Percentiles rank a stretch among this genome's conserved stretches.
phyloP scores from a whole-genome alignment of 2,797 vertebrate species.

The Phylloscopus collybita region DNA sequence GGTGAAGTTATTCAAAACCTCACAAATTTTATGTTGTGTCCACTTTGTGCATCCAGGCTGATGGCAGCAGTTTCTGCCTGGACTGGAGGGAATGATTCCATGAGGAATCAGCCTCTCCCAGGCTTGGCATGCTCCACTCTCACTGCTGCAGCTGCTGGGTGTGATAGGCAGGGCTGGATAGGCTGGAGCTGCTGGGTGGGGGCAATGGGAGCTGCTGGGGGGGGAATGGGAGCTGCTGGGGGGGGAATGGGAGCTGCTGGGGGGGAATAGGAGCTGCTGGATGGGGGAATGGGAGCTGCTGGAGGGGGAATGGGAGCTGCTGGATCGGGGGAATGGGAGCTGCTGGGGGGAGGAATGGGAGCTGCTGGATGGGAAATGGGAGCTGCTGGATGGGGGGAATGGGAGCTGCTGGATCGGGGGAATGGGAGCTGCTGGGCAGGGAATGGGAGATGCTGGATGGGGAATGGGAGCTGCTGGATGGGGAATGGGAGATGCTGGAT shows the following conservation, averaged over 20 bases:
- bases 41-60: neutral
- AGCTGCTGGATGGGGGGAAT: neutral
- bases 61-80: neutral
- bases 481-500: neutral
- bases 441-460: neutral
- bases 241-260: neutral
- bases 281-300: neutral
- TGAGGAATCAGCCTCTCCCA: neutral
- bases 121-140: accelerated
- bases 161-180: neutral
- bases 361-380: neutral
- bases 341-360: neutral
- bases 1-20: neutral
- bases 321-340: too few species aligned
- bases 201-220: neutral
- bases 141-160: neutral
- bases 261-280: neutral
- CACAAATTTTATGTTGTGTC: neutral
- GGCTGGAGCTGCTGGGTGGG: neutral
- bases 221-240: neutral
- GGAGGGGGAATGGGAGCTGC: neutral
- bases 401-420: neutral
- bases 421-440: neutral
- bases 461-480: neutral
- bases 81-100: neutral